Percentiles rank a stretch among this genome's conserved stretches.
phyloP scores from a whole-genome alignment of 2,888 invertebrate species.

The Spisula solida region DNA sequence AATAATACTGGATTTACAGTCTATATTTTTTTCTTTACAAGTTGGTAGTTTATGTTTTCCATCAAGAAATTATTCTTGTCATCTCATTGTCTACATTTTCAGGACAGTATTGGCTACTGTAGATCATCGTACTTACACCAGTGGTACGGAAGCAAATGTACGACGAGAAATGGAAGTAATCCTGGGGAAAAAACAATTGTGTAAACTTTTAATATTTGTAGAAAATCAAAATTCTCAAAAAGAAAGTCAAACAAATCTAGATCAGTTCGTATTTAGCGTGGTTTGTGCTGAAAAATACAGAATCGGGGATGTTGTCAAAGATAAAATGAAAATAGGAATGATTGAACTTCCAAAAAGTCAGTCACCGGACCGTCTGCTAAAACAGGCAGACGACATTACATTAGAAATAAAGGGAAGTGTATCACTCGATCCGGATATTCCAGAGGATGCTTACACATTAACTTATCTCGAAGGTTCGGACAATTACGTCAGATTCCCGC shows the following conservation, averaged over 20 bases:
- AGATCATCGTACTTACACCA: constrained; percentile 56
- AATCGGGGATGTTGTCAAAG: constrained; percentile 61
- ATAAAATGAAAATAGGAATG: constrained; percentile 67
- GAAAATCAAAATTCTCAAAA: constrained; percentile 60
- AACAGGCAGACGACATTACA: constrained; percentile 69
- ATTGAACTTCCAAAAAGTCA: constrained; percentile 70
- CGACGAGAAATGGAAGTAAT: constrained; percentile 69
- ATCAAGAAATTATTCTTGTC: too few relatives aligned
- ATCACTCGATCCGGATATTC: constrained; percentile 66
- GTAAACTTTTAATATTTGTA: constrained; percentile 68
- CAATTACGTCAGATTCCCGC: constrained; percentile 68
- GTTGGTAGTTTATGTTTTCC: too few relatives aligned
- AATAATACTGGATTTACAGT: too few relatives aligned
- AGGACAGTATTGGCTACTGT: constrained; percentile 70
- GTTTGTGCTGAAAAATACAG: constrained; percentile 68
- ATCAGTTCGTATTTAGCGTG: constrained; percentile 65
- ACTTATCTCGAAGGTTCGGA: constrained; percentile 72
- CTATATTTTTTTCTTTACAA: too few relatives aligned
- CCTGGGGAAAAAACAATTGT: constrained; percentile 68
- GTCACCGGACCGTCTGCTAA: constrained; percentile 68
- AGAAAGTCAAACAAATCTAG: constrained; percentile 40
- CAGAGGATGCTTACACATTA: constrained; percentile 65
- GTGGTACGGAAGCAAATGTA: constrained; percentile 53
- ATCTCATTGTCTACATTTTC: constrained; percentile 4
- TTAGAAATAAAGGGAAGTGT: constrained; percentile 68